Evolutionary conservation across 30 jellyfish, hydroid and myxozoan genomes (phyloP), one percentile per base, ranked within the genome.

Genomic region (Cassiopea andromeda): DNA sequence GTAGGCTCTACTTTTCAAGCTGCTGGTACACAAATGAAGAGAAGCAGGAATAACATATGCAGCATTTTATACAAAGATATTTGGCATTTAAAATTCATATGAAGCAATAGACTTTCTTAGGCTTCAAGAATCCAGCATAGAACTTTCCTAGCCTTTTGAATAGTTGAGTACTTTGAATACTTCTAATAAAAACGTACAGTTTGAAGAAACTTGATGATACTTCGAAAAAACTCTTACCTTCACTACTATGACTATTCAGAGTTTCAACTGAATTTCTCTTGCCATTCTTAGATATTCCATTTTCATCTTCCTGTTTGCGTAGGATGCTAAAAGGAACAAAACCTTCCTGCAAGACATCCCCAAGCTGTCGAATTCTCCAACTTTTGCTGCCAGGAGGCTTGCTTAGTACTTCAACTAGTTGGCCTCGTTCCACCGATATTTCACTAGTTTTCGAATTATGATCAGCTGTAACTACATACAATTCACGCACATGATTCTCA

Each of bases 241-340:
- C 99, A 68, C 99, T 96, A 89, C 99, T 96, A 84, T 96, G 99
- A 67, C 99, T 96, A 86, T 96, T 88, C 81, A 96, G 61, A 14
- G 99, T 96, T 68, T 96, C 99, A 66, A 92, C 87, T 48, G 99
- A 96, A 46, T 78, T 80, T 38, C 98, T 73, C 48, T 91, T 96
- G 18, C 86, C 90, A 68, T 48, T 75, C 64, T 96, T 80, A 84
- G 77, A 58, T 27, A 90, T 87, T 73, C 81, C 83, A 17, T 61
- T 68, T 16, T 86, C 86, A 17, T 96, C 99, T 17, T 96, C 99
- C 57, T 80, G 69, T 60, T 81, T 92, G 50, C 93, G 84, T 87
- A 96, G 69, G 15, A 91, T 50, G 61, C 78, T 84, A 69, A 49
- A 76, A 46, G 99, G 99, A 13, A 96, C 98, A 44, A 96, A 70